phyloP scores from a whole-genome alignment of 92 coral and sea anemone species.

The Palythoa grandiflora region DNA sequence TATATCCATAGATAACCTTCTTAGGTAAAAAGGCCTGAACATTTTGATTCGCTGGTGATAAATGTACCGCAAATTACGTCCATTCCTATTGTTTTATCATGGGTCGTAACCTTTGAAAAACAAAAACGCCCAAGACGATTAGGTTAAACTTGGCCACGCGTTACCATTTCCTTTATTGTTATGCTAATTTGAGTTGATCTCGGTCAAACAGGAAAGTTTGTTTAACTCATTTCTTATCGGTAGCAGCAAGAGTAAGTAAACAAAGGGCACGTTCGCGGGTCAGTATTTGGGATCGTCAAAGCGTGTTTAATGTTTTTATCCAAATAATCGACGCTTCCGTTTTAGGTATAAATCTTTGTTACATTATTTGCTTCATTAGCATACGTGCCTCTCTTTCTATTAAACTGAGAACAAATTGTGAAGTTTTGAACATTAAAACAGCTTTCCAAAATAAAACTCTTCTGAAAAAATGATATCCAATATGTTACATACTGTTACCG shows the following conservation, averaged over 20 bases:
- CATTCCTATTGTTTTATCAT: neutral
- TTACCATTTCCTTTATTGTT: neutral
- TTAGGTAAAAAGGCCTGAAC: neutral
- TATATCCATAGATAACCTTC: neutral
- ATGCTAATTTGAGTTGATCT: neutral
- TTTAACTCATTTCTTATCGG: slow-evolving; percentile 6
- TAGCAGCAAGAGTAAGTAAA: neutral
- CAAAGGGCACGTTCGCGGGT: neutral
- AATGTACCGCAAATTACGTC: neutral
- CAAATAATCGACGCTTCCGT: neutral
- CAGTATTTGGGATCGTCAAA: neutral
- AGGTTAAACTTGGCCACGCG: neutral
- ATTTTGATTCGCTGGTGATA: slow-evolving; percentile 1
- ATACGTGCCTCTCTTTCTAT: too few relatives aligned
- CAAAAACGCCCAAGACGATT: neutral
- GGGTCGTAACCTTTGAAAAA: neutral
- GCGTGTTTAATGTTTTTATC: neutral
- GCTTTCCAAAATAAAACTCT: too few relatives aligned
- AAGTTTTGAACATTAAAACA: too few relatives aligned
- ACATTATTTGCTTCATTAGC: too few relatives aligned
- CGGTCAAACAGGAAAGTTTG: neutral
- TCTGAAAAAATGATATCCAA: too few relatives aligned
- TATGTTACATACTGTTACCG: too few relatives aligned
- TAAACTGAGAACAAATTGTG: too few relatives aligned
- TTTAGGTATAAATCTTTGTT: too few relatives aligned